These are phyloP conservation scores for Corydoras sp. DNA, from an alignment of 2,113 vertebrate species.

Conservation along the genomic window DNA sequence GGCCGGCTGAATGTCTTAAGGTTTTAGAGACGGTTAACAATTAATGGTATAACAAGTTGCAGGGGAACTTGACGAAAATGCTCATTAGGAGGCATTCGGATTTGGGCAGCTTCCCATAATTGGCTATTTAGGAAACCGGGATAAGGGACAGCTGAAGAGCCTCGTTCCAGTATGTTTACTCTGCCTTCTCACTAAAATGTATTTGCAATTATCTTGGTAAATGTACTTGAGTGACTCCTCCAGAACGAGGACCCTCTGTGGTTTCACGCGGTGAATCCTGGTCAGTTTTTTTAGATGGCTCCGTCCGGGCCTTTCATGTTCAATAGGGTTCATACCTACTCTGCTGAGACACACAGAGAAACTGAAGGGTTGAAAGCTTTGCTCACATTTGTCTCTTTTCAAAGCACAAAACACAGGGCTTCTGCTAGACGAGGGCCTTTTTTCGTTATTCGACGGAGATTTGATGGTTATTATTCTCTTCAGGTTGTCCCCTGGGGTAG, in stretches of 20 bases:
- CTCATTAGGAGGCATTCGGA: slow-evolving; percentile 14
- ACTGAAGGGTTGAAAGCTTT: slow-evolving; percentile 55
- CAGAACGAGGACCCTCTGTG: slow-evolving; percentile 16
- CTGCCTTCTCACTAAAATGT: slow-evolving; percentile 70
- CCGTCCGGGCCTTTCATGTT: slow-evolving; percentile 43
- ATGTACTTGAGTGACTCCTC: slow-evolving; percentile 5
- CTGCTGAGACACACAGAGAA: slow-evolving; percentile 56
- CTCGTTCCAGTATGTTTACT: slow-evolving; percentile 56
- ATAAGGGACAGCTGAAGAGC: slow-evolving; percentile 56
- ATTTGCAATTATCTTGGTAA: slow-evolving; percentile 12
- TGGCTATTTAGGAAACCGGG: slow-evolving; percentile 6
- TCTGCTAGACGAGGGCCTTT: no score
- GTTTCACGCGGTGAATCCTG: slow-evolving; percentile 29
- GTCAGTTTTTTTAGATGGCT: slow-evolving; percentile 32
- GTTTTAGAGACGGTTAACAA: slow-evolving; percentile 39
- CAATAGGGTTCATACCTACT: slow-evolving; percentile 79
- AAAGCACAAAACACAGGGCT: slow-evolving; percentile 62
- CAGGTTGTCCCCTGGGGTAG: slow-evolving; percentile 30
- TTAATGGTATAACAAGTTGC: slow-evolving; percentile 36
- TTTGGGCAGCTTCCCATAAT: slow-evolving; percentile 2
- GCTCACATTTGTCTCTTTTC: slow-evolving; percentile 68
- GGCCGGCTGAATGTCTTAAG: slow-evolving; percentile 30
- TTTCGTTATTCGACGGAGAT: slow-evolving; percentile 26
- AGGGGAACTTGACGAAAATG: slow-evolving; percentile 23
- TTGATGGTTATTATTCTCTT: slow-evolving; percentile 42